Base-by-base conservation (phyloP, 2,113 vertebrate genomes). In the Labrus mixtus region DNA sequence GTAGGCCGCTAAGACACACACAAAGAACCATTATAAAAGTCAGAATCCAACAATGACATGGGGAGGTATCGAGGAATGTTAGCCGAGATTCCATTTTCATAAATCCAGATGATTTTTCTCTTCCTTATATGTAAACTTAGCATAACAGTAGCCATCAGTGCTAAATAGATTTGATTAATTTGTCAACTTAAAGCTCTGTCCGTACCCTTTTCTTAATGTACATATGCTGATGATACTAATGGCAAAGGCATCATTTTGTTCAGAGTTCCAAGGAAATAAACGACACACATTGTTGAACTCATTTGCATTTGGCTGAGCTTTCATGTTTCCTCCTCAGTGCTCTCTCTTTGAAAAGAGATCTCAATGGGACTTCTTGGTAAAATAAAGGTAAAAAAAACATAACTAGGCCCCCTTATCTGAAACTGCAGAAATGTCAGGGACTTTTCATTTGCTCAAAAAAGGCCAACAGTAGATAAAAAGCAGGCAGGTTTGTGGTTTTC, bases 391-490 rank as follows among this genome's bases (percentile, higher is more conserved):
- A 33, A 33, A 6, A 33, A 33, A 6, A 33, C 29, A 33, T 6
- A 33, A 6, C 29, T 33, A 33, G 73, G 41, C 13, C n/a, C 22
- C 46, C 79, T 91, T 90, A 86, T 90, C 88, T 90, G 68, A 86
- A 88, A 90, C 64, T 75, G 25, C 25, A 72, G 84, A 82, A 66
- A 75, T 68, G 51, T 68, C 77, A 68, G 50, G 69, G 65, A 84
- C 75, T 83, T 89, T 87, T 78, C 64, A 82, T 46, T 37, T 48
- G 53, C n/a, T 85, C 33, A 1, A 79, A 71, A 78, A 86, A 82
- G 71, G 25, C 59, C 22, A 3, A 39, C 58, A 48, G 36, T 43
- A 46, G 13, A 15, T 23, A 57, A 60, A 53, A 68, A 50, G 51
- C 68, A 71, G 54, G 19, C 82, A 74, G 58, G 53, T 81, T 70